phyloP scores from a whole-genome alignment of 1,140 invertebrate species.

The Caenorhabditis remanei region DNA sequence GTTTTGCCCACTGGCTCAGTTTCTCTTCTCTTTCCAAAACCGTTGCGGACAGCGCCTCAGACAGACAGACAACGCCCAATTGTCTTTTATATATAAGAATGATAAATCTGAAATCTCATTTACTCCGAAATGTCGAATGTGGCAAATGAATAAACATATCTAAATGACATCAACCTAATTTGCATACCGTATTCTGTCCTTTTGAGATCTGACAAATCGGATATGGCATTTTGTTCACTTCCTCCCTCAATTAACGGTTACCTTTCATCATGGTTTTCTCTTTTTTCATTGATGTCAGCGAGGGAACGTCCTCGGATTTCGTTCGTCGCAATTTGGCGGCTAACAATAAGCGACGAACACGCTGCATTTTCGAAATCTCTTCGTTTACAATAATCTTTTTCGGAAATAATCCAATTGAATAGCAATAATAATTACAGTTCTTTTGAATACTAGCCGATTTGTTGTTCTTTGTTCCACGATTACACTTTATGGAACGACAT shows the following conservation, averaged over 20 bases:
- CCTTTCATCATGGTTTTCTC: slow-evolving; percentile 38
- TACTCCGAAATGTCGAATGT: neutral
- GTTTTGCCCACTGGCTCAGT: too few relatives aligned
- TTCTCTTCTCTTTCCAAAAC: too few relatives aligned
- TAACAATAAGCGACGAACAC: slow-evolving; percentile 45
- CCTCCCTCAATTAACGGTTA: slow-evolving; percentile 20
- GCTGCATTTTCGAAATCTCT: slow-evolving; percentile 30
- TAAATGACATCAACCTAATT: slow-evolving; percentile 5
- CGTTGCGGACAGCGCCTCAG: too few relatives aligned
- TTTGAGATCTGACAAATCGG: slow-evolving; percentile 9
- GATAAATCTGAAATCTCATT: neutral
- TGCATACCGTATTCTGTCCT: neutral
- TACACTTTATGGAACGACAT: neutral
- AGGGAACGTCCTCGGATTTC: slow-evolving; percentile 49
- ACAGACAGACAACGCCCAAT: too few relatives aligned
- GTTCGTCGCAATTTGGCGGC: slow-evolving; percentile 43
- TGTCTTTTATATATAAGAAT: too few relatives aligned
- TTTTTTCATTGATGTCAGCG: slow-evolving; percentile 12
- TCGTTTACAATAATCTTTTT: neutral
- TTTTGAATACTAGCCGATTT: slow-evolving; percentile 24
- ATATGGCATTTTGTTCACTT: neutral
- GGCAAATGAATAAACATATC: neutral
- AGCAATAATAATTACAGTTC: slow-evolving; percentile 21
- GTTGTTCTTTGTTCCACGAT: neutral
- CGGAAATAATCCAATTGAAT: neutral